Evolutionary conservation across 2,113 vertebrate species (phyloP).

Genomic region (Aplodontia rufa): DNA sequence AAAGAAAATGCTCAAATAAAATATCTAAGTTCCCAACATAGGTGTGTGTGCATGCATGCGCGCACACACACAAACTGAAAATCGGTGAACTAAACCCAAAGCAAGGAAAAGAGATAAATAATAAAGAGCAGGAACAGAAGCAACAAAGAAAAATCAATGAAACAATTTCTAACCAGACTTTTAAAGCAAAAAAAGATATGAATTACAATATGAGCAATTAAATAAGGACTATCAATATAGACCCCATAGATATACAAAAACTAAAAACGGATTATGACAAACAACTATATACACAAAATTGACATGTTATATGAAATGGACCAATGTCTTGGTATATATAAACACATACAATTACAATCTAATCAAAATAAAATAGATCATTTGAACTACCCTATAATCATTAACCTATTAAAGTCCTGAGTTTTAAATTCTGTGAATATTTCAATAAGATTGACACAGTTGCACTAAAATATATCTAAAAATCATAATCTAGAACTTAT

Average conservation of each 20-base stretch:
- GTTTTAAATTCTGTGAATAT: background rate
- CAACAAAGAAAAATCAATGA: background rate
- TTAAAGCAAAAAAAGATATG: background rate
- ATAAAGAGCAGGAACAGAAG: background rate
- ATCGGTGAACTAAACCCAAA: background rate
- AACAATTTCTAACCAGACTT: background rate
- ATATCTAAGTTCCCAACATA: background rate
- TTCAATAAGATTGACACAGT: background rate
- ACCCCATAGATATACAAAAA: background rate
- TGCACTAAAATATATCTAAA: background rate
- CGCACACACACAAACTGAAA: background rate
- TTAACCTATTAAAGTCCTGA: background rate
- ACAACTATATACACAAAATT: background rate
- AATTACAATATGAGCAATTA: background rate
- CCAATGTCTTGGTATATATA: background rate
- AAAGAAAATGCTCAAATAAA: background rate
- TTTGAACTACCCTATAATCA: background rate
- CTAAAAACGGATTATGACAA: background rate
- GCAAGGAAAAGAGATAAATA: background rate
- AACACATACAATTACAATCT: background rate
- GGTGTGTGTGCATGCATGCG: no score
- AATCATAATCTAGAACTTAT: background rate
- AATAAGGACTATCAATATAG: background rate
- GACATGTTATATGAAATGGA: background rate
- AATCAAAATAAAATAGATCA: background rate